phyloP scores from a whole-genome alignment of 2,888 invertebrate species.

The Lamellibrachia satsuma region DNA sequence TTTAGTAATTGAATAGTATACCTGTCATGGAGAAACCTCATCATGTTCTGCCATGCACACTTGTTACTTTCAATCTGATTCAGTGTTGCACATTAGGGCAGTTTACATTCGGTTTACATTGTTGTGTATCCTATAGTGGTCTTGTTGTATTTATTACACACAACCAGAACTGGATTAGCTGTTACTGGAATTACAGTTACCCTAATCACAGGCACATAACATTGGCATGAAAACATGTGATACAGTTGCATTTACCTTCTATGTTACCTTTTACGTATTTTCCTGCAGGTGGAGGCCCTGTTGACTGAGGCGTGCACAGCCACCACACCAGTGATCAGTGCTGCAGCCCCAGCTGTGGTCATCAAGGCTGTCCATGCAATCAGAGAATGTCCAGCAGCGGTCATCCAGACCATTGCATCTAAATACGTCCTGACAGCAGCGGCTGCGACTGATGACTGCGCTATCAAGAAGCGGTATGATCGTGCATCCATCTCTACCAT shows the following conservation, averaged over 20 bases:
- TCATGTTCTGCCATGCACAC: no score
- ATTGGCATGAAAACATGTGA: no score
- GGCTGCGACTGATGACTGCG: neutral
- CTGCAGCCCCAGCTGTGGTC: neutral
- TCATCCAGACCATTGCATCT: neutral
- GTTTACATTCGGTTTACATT: no score
- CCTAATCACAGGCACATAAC: no score
- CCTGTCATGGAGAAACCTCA: no score
- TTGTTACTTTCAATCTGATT: no score
- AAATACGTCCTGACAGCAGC: neutral
- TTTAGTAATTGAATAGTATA: no score
- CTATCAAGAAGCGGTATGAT: neutral
- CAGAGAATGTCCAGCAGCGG: neutral
- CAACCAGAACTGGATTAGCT: no score
- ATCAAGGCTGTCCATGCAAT: neutral
- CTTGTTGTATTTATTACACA: no score
- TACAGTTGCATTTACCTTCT: neutral
- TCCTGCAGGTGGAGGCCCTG: neutral
- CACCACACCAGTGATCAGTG: neutral
- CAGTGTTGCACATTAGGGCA: no score
- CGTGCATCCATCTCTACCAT: neutral
- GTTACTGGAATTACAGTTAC: no score
- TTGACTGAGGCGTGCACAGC: neutral
- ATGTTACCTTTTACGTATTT: neutral
- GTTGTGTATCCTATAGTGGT: no score